A percentile compares a stretch with the other conserved stretches of the same genome.
phyloP scores from a whole-genome alignment of 2,888 invertebrate genomes.

The Plusia festucae region DNA sequence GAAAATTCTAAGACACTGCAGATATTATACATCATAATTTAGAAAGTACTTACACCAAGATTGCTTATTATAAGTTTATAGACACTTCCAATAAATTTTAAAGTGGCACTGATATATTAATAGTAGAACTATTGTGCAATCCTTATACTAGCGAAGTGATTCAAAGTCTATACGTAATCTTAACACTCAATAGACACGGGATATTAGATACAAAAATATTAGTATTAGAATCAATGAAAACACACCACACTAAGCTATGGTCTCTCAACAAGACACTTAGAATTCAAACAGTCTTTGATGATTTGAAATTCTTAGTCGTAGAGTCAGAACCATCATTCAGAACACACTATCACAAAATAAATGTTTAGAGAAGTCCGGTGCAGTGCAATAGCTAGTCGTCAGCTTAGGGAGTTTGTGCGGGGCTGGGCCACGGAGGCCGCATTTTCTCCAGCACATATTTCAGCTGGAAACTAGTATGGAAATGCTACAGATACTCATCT shows the following conservation, averaged over 20 bases:
- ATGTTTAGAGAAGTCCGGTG: conserved; percentile 69
- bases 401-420: conserved; percentile 81
- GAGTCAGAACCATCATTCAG: conserved; percentile 54
- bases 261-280: conserved; percentile 82
- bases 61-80: conserved; percentile 73
- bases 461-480: conserved; percentile 86
- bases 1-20: conserved; percentile 71
- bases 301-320: conserved; percentile 72
- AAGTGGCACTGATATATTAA: conserved; percentile 84
- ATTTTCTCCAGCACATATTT: conserved; percentile 86
- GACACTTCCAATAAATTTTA: conserved; percentile 72
- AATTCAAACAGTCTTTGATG: conserved; percentile 68
- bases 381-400: conserved; percentile 66
- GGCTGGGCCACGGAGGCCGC: conserved; percentile 83
- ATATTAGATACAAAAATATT: conserved; percentile 73
- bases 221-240: conserved; percentile 71
- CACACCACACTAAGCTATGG: conserved; percentile 81
- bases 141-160: conserved; percentile 74
- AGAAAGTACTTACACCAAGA: conserved; percentile 61
- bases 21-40: conserved; percentile 57
- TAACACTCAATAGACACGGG: conserved; percentile 72
- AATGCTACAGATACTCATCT: conserved; percentile 91
- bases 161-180: conserved; percentile 68
- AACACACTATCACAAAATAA: conserved; percentile 65
- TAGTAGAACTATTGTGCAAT: conserved; percentile 82